Percentiles rank a stretch among this genome's conserved stretches.
phyloP scores from a whole-genome alignment of 2,888 invertebrate species.

The Pardosa pseudoannulata region DNA sequence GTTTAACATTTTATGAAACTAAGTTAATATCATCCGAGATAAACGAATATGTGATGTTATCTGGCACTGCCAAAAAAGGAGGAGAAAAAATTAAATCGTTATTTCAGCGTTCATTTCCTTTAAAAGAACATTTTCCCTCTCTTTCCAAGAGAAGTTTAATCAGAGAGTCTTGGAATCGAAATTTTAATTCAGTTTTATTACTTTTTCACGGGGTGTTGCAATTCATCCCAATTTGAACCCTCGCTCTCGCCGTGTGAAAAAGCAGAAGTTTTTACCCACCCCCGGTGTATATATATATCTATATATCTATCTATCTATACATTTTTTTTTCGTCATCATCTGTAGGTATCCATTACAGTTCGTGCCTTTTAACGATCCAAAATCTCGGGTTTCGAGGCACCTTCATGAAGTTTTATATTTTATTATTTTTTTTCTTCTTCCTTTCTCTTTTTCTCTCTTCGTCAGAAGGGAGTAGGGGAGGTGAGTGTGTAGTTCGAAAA shows the following conservation, averaged over 20 bases:
- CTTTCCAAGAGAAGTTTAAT: conserved; percentile 3
- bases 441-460: too few species aligned
- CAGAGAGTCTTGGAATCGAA: conserved; percentile 9
- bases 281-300: neutral
- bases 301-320: neutral
- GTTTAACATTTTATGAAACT: conserved; percentile 9
- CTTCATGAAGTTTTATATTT: neutral
- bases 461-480: too few species aligned
- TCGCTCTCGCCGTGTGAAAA: neutral
- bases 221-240: conserved; percentile 19
- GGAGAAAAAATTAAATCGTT: conserved; percentile 7
- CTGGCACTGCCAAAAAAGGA: neutral
- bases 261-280: neutral
- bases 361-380: conserved; percentile 48
- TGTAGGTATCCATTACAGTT: conserved; percentile 40
- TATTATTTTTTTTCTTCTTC: neutral
- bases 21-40: conserved; percentile 7
- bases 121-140: neutral
- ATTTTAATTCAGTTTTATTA: conserved; percentile 19
- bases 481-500: neutral
- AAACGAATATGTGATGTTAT: conserved; percentile 11
- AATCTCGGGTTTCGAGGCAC: neutral
- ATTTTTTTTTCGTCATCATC: neutral
- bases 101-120: conserved; percentile 19
- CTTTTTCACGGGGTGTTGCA: conserved; percentile 17